Evolutionary conservation across 2,797 vertebrate species (phyloP).

Genomic region (Myotis daubentonii): DNA sequence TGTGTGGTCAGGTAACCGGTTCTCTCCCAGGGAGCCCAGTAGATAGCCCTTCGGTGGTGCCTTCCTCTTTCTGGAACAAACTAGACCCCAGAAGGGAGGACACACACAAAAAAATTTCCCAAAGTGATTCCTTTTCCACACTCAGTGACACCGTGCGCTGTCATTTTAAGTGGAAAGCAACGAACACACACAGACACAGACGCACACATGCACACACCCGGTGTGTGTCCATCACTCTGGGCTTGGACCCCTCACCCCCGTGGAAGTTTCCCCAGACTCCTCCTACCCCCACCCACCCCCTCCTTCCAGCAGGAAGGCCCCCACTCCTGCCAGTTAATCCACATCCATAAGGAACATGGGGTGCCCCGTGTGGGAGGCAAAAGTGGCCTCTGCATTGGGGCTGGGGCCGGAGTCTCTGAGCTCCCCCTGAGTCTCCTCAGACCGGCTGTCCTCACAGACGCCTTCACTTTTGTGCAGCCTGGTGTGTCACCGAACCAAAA

Average conservation of each 20-base stretch:
- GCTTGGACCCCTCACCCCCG: no score
- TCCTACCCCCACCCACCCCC: fast-evolving
- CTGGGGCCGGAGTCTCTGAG: neutral
- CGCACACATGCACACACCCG: no score
- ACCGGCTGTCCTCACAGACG: fast-evolving
- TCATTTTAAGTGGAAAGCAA: no score
- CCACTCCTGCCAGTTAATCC: neutral
- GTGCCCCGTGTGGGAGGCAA: neutral
- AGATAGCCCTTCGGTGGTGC: fast-evolving
- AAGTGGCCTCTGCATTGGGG: fast-evolving
- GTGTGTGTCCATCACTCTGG: no score
- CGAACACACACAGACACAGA: no score
- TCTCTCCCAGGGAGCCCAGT: fast-evolving
- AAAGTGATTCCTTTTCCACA: no score
- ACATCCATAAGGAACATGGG: fast-evolving
- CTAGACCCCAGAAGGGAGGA: no score
- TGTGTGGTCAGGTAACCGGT: no score
- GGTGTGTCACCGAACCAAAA: fast-evolving
- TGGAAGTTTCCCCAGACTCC: no score
- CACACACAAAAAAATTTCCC: no score
- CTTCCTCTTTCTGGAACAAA: no score
- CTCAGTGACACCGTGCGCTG: no score
- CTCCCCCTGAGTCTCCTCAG: neutral
- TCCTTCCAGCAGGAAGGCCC: neutral
- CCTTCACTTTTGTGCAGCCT: fast-evolving